Base-by-base conservation (phyloP, 2,888 invertebrate species). In the Bursaphelenchus okinawaensis region DNA sequence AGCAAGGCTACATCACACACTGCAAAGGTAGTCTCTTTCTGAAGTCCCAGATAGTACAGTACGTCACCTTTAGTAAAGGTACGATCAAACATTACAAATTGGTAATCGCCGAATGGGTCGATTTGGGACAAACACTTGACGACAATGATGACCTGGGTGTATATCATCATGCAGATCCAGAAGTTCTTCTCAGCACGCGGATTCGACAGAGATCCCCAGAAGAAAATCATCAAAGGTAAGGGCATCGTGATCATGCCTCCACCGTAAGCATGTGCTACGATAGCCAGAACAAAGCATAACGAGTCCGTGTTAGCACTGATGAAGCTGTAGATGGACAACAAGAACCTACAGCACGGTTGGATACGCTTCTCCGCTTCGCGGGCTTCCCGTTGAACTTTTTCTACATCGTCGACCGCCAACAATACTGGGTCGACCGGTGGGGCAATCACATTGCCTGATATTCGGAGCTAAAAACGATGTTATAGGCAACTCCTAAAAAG, bases 111-210 rank as follows among this genome's bases (percentile, higher is more conserved):
- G 40, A 40, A 40, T 40, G 12, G 16, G n/a, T 12, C 40, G 56
- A 22, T 62, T n/a, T 98, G 96, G 86, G 93, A 96, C 84, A 96
- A 88, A 84, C 94, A 96, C 86, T 98, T 98, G 51, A 96, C 87
- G 1, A 98, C 93, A 72, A 95, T 90, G 23, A 77, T 83, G 84
- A 92, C 92, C 88, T 98, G 93, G 0, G 94, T 94, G 82, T 99
- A 99, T 0, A 95, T 94, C 76, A 99, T 98, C 69, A 95, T 87
- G 0, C 93, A 91, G 70, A 98, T 90, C 98, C 98, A 99, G 84
- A 96, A 98, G n/a, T 23, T 40, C 22, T 40, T 98, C 0, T 93
- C 90, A 0, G 98, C 96, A 61, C 96, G 87, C 0, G 98, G 96
- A 80, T 95, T 90, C 0, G 92, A 91, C 16, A 98, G 86, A 4